A percentile compares a stretch with the other conserved stretches of the same genome.
phyloP scores from a whole-genome alignment of 2,797 vertebrate species.

The Chelmon rostratus region DNA sequence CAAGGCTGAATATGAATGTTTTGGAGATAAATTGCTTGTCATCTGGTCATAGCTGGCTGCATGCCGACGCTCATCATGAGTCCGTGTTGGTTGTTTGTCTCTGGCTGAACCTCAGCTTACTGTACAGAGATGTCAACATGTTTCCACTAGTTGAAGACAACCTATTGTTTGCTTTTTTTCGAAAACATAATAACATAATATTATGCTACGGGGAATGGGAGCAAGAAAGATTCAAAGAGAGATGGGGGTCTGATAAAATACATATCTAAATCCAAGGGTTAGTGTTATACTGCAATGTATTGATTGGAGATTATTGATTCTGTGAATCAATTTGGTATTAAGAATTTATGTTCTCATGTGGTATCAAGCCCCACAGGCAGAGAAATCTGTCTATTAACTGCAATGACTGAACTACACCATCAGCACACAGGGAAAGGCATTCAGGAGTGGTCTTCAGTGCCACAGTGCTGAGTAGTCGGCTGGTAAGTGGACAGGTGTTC shows the following conservation, averaged over 20 bases:
- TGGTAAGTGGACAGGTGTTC: conserved; percentile 32
- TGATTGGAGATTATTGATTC: conserved; percentile 75
- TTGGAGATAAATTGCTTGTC: conserved; percentile 56
- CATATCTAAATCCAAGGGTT: conserved; percentile 59
- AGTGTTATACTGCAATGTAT: conserved; percentile 60
- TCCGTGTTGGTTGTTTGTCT: conserved; percentile 47
- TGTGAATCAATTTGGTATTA: conserved; percentile 78
- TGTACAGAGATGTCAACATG: conserved; percentile 56
- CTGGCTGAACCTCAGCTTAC: conserved; percentile 36
- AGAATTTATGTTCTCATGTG: conserved; percentile 71
- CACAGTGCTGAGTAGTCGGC: conserved; percentile 7
- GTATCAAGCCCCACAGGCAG: conserved; percentile 53
- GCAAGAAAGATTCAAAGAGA: conserved; percentile 6
- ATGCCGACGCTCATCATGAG: conserved; percentile 24
- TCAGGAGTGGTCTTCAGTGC: conserved; percentile 43
- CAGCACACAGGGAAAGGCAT: conserved; percentile 58
- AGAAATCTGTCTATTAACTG: conserved; percentile 74
- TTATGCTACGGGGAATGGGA: conserved; percentile 37
- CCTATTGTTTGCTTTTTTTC: conserved; percentile 37
- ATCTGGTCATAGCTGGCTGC: conserved; percentile 40
- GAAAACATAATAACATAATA: conserved; percentile 40
- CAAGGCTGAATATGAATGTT: conserved; percentile 62
- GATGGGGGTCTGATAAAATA: conserved; percentile 47
- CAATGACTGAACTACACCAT: conserved; percentile 71
- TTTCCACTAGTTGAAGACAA: conserved; percentile 50